Percentiles rank a stretch among this genome's conserved stretches.
Conservation (phyloP, 1,140 invertebrate genomes). For the Plectus sambesii region DNA sequence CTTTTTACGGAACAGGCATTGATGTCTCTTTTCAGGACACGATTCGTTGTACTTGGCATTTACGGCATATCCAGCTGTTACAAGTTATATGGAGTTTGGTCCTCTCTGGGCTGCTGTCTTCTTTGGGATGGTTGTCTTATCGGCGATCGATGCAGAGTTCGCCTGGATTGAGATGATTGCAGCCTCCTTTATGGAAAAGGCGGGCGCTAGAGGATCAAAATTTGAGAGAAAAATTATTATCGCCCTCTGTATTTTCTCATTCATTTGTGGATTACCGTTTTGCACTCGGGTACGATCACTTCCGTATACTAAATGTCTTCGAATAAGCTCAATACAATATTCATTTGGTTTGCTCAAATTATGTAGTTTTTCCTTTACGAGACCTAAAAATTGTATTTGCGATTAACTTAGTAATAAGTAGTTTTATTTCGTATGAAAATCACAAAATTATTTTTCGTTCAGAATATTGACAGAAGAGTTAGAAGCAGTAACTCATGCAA, state of each 20-base stretch:
- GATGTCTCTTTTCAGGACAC: constrained; percentile 28
- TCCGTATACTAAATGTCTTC: too few species aligned
- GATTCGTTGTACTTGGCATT: constrained; percentile 36
- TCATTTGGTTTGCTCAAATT: constrained; percentile 2
- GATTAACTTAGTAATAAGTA: too few species aligned
- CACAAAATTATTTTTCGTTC: too few species aligned
- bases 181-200: constrained; percentile 38
- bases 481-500: too few species aligned
- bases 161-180: constrained; percentile 44
- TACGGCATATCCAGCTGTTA: constrained; percentile 40
- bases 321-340: too few species aligned
- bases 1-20: too few species aligned
- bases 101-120: constrained; percentile 37
- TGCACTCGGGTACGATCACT: constrained; percentile 23
- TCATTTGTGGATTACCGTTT: constrained; percentile 33
- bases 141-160: constrained; percentile 40
- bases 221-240: constrained; percentile 32
- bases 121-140: constrained; percentile 37
- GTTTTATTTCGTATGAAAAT: too few species aligned
- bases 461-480: too few species aligned
- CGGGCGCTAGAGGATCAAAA: constrained; percentile 31
- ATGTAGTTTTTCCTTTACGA: constrained; percentile 5
- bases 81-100: constrained; percentile 38
- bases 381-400: too few species aligned
- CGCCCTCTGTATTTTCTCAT: constrained; percentile 30